A percentile compares a stretch with the other conserved stretches of the same genome.
phyloP scores from a whole-genome alignment of 2,113 vertebrate genomes.

The Neotoma lepida region DNA sequence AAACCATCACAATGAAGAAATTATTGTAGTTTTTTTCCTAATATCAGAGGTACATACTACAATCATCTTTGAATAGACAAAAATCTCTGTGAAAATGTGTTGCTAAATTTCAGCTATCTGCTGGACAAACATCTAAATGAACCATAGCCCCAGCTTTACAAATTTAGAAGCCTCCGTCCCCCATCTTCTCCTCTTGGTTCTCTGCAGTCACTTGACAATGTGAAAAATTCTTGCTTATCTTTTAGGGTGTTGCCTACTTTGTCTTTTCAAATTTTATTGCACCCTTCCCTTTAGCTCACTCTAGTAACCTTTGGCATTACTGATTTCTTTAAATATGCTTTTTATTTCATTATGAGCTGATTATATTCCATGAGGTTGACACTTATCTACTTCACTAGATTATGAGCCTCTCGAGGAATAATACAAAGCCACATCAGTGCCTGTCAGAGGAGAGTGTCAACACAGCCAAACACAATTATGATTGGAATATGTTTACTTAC shows the following conservation, averaged over 20 bases:
- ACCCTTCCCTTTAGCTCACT: background rate
- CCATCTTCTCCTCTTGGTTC: background rate
- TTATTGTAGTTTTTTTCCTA: background rate
- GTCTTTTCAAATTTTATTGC: background rate
- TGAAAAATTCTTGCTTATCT: background rate
- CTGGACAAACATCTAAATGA: background rate
- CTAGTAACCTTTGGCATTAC: background rate
- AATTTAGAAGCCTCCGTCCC: accelerated
- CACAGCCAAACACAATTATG: background rate
- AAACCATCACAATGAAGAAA: background rate
- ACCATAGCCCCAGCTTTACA: background rate
- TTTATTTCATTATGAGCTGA: background rate
- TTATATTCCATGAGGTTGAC: background rate
- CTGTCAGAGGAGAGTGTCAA: background rate
- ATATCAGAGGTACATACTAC: background rate
- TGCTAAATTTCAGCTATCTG: background rate
- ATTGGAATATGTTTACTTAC: background rate
- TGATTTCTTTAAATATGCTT: slow-evolving; percentile 1
- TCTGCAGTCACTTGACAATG: background rate
- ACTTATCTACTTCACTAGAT: background rate
- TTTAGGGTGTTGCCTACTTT: background rate
- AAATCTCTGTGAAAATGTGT: background rate
- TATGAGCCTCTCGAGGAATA: background rate
- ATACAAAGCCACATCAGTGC: background rate
- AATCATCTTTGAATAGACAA: background rate